phyloP scores from a whole-genome alignment of 2,888 invertebrate species.

The Amphipyra berbera region DNA sequence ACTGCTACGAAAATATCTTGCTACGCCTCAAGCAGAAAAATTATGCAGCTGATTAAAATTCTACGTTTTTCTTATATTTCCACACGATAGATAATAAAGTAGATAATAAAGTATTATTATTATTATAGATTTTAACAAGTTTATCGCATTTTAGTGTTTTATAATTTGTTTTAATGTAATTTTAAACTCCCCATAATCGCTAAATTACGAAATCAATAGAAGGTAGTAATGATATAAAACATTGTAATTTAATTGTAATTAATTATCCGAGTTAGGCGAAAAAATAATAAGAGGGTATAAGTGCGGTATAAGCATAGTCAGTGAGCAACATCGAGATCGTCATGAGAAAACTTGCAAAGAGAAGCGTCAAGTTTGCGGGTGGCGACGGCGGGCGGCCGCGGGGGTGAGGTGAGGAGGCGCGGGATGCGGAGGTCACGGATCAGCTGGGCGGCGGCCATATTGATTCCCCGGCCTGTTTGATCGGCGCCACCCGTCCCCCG shows the following conservation, averaged over 20 bases:
- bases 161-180: too few relatives aligned
- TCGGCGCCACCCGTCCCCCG: slow-evolving; percentile 81
- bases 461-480: slow-evolving; percentile 89
- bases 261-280: slow-evolving; percentile 33
- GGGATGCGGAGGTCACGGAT: slow-evolving; percentile 87
- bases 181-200: too few relatives aligned
- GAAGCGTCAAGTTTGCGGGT: slow-evolving; percentile 80
- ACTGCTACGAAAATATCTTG: slow-evolving; percentile 21
- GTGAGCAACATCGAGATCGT: slow-evolving; percentile 68
- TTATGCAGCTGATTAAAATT: too few relatives aligned
- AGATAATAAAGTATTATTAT: too few relatives aligned
- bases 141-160: too few relatives aligned
- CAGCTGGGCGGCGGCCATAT: slow-evolving; percentile 90
- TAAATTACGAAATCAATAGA: too few relatives aligned
- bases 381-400: slow-evolving; percentile 62
- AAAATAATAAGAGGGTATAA: slow-evolving; percentile 49
- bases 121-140: too few relatives aligned
- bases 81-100: too few relatives aligned
- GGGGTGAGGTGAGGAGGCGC: slow-evolving; percentile 65
- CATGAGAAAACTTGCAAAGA: slow-evolving; percentile 79
- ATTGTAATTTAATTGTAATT: slow-evolving; percentile 38
- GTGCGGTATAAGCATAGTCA: slow-evolving; percentile 61
- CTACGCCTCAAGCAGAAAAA: too few relatives aligned
- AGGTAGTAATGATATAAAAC: not conserved
- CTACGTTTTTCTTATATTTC: too few relatives aligned